phyloP scores from a whole-genome alignment of 2,888 invertebrate species.

The Caenorhabditis macrosperma region DNA sequence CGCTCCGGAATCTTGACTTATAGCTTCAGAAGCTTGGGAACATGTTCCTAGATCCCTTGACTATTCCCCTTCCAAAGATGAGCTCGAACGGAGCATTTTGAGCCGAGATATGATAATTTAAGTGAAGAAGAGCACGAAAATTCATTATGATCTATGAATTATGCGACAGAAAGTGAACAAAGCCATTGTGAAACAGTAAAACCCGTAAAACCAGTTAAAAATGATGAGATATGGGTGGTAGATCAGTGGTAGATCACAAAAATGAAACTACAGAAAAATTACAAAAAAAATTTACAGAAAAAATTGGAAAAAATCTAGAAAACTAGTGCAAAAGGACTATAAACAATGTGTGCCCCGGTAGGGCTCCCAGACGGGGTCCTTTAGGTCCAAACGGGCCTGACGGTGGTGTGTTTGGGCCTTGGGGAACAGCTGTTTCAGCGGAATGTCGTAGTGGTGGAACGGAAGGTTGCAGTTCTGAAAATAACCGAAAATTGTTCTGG shows the following conservation, averaged over 20 bases:
- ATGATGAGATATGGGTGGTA: no score
- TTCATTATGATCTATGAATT: not conserved
- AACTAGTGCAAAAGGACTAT: not conserved
- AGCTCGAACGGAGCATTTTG: no score
- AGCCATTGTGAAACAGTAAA: no score
- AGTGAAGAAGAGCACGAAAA: no score
- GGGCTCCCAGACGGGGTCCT: not conserved
- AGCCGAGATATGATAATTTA: no score
- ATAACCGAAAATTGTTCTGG: no score
- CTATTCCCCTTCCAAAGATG: no score
- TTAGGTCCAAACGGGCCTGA: not conserved
- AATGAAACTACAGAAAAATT: no score
- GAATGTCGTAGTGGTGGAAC: conserved; percentile 7
- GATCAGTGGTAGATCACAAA: no score
- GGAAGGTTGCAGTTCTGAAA: conserved; percentile 12
- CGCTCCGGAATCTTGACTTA: no score
- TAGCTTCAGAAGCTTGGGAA: no score
- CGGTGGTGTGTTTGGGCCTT: not conserved
- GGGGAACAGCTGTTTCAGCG: not conserved
- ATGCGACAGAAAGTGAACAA: not conserved
- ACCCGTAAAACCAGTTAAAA: not conserved
- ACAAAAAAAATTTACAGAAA: not conserved
- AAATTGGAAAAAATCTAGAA: not conserved
- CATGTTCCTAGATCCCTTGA: no score
- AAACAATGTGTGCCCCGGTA: not conserved